Evolutionary conservation across 64 coral and sea anemone species (phyloP).

Genomic region (Cladopsammia gracilis): DNA sequence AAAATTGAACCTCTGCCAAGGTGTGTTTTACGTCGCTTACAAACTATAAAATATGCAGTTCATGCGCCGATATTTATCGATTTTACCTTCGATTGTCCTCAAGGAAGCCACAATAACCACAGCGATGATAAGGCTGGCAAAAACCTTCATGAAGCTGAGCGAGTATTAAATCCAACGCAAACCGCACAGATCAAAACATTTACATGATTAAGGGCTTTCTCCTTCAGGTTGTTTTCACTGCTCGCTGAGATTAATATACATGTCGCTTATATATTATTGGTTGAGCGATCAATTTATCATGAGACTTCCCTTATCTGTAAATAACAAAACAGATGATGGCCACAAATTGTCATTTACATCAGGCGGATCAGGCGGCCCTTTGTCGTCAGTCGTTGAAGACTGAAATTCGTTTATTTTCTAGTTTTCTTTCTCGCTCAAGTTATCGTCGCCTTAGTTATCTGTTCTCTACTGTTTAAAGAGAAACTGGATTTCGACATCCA

Average conservation of each 20-base stretch:
- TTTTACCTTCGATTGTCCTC: slow-evolving; percentile 13
- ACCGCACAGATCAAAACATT: not conserved
- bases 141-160: not conserved
- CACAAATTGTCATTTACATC: not conserved
- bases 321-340: slow-evolving; percentile 31
- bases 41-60: not conserved
- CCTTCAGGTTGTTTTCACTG: not conserved
- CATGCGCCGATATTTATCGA: not conserved
- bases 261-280: not conserved
- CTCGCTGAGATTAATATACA: not conserved
- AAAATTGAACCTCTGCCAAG: no score
- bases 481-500: not conserved
- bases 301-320: not conserved
- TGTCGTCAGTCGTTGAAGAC: no score
- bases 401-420: no score
- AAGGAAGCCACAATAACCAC: not conserved
- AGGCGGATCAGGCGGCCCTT: not conserved
- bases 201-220: not conserved
- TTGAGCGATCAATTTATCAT: slow-evolving; percentile 13
- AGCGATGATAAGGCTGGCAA: not conserved
- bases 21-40: not conserved
- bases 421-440: no score
- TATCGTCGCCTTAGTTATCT: not conserved
- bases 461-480: not conserved
- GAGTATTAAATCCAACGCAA: not conserved